Evolutionary conservation across 1,140 invertebrate genomes (phyloP).

Genomic region (Vanessa tameamea): DNA sequence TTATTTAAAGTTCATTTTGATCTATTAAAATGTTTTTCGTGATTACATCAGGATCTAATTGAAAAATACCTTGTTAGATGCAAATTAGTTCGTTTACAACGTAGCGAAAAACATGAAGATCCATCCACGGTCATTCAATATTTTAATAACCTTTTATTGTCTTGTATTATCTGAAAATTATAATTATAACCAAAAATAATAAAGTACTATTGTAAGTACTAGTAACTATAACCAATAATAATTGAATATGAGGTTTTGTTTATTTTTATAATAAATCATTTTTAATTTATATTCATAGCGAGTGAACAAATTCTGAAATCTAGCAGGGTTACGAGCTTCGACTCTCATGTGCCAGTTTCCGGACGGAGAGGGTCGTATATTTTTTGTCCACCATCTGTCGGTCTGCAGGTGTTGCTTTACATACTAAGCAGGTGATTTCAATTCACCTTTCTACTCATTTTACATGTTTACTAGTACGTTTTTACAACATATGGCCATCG

Average conservation of each 20-base stretch:
- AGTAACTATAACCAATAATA: too few species aligned
- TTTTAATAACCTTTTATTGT: too few species aligned
- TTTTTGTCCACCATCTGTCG: constrained; percentile 73
- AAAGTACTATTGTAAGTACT: too few species aligned
- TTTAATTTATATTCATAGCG: background rate
- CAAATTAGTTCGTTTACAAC: constrained; percentile 13
- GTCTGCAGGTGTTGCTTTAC: constrained; percentile 68
- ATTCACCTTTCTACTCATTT: constrained; percentile 55
- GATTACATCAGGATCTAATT: background rate
- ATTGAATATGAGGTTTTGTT: background rate
- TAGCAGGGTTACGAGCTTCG: constrained; percentile 36
- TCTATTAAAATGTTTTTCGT: background rate
- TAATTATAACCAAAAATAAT: too few species aligned
- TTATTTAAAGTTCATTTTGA: background rate
- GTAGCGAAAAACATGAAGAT: background rate
- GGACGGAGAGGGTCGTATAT: constrained; percentile 49
- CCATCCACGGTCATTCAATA: background rate
- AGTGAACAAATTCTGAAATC: constrained; percentile 23
- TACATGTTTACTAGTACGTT: constrained; percentile 21
- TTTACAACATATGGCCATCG: constrained; percentile 5
- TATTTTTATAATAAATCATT: background rate
- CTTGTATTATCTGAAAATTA: too few species aligned
- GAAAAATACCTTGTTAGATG: constrained; percentile 3
- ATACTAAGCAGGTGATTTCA: constrained; percentile 75
- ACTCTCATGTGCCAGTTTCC: constrained; percentile 48